Conservation (phyloP, 2,113 vertebrate genomes). For the Nannospalax galili region DNA sequence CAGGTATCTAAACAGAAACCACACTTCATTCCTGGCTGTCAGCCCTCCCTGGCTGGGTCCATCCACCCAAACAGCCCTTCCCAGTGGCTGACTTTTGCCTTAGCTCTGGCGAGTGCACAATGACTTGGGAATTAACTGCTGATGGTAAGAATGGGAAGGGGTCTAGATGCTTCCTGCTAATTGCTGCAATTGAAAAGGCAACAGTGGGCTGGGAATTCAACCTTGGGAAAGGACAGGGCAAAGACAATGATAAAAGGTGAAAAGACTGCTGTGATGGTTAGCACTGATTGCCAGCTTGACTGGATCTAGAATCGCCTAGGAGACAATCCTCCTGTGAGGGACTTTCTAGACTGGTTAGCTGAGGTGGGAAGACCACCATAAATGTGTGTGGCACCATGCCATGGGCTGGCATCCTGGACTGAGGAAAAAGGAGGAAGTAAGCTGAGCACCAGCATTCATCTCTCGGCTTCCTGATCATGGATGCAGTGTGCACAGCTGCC, state of each 20-base stretch:
- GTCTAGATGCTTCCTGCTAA: neutral
- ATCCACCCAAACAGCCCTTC: neutral
- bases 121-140: accelerated
- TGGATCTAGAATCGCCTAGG: neutral
- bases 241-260: neutral
- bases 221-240: accelerated
- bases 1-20: neutral
- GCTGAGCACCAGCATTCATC: neutral
- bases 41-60: neutral
- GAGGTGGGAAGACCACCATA: neutral
- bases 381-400: neutral
- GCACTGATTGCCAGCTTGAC: neutral
- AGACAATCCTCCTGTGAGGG: neutral
- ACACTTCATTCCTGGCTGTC: neutral
- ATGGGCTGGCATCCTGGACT: too few species aligned
- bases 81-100: accelerated
- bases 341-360: neutral
- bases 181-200: neutral
- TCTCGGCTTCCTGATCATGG: neutral
- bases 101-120: neutral
- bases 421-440: neutral
- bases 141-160: neutral
- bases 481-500: neutral
- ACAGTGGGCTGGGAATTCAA: neutral
- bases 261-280: neutral